Conservation (phyloP, 2,797 vertebrate species). For the Paedocypris micromegethes region DNA sequence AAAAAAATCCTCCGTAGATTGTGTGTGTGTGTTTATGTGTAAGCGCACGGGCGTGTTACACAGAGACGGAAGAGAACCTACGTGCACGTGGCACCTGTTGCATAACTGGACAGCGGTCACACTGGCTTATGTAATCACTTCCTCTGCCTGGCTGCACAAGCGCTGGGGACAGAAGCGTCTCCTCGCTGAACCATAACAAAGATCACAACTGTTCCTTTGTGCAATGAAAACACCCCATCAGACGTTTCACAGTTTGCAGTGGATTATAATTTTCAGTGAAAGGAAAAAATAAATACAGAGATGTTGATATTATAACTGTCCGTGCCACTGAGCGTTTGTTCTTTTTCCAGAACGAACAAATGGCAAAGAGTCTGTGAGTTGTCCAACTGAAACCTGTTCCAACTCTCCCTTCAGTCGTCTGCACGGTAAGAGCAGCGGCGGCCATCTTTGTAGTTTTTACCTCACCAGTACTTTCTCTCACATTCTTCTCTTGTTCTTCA, state of each 20-base stretch:
- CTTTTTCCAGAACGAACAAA: constrained; percentile 28
- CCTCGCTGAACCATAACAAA: constrained; percentile 8
- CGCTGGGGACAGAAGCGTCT: constrained; percentile 18
- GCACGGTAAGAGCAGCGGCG: constrained; percentile 11
- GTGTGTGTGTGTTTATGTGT: constrained; percentile 46
- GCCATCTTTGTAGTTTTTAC: not conserved
- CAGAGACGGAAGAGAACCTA: constrained; percentile 56
- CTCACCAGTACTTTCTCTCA: no score
- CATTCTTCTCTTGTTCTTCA: no score
- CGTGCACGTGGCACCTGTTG: constrained; percentile 73
- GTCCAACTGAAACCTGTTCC: constrained; percentile 14
- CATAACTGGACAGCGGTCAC: constrained; percentile 64
- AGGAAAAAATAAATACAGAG: no score
- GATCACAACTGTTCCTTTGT: not conserved
- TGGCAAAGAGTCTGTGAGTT: constrained; percentile 11
- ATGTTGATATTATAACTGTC: no score
- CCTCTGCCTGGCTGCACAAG: constrained; percentile 40
- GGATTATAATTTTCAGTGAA: not conserved
- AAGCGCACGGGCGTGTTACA: constrained; percentile 44
- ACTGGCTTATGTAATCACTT: constrained; percentile 65
- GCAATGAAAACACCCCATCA: not conserved
- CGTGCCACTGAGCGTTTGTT: not conserved
- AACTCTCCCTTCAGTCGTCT: not conserved
- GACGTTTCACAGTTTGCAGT: not conserved
- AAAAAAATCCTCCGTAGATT: not conserved